Percentiles rank a stretch among this genome's conserved stretches.
These are phyloP conservation scores for Pelecanoides urinatrix DNA, from an alignment of 2,113 vertebrate genomes.

Conservation along the genomic window DNA sequence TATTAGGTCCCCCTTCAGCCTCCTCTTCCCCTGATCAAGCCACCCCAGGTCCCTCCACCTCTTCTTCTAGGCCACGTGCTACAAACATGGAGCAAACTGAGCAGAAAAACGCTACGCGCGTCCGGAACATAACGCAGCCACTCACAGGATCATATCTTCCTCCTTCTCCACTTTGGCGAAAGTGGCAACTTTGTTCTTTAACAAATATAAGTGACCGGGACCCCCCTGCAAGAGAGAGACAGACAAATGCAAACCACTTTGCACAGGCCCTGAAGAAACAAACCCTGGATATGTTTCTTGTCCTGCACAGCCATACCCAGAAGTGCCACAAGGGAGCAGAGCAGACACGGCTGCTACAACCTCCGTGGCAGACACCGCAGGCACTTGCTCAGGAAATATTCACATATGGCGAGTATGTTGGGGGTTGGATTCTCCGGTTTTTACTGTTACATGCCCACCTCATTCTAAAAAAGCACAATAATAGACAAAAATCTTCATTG, in stretches of 20 bases:
- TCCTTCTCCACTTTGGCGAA: slow-evolving; percentile 99
- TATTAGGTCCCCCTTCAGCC: neutral
- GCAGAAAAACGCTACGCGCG: neutral
- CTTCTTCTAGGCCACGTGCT: neutral
- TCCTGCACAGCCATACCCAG: neutral
- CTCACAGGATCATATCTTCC: slow-evolving; percentile 97
- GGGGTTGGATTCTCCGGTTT: neutral
- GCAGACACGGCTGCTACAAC: neutral
- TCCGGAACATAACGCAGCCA: neutral
- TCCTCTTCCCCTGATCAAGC: neutral
- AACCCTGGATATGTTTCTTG: fast-evolving
- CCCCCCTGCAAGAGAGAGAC: slow-evolving; percentile 81
- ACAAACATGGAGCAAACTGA: neutral
- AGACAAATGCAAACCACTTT: neutral
- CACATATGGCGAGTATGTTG: fast-evolving
- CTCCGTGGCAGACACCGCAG: fast-evolving
- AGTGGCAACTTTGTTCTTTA: slow-evolving; percentile 98
- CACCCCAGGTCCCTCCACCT: neutral
- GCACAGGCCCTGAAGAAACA: neutral
- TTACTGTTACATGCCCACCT: neutral
- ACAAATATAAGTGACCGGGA: slow-evolving; percentile 91
- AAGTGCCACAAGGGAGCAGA: neutral
- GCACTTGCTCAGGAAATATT: neutral
- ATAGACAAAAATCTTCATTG: neutral
- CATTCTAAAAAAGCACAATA: neutral